Conservation (phyloP, 53 echinoderm and acorn worm species). For the Luidia sarsii region DNA sequence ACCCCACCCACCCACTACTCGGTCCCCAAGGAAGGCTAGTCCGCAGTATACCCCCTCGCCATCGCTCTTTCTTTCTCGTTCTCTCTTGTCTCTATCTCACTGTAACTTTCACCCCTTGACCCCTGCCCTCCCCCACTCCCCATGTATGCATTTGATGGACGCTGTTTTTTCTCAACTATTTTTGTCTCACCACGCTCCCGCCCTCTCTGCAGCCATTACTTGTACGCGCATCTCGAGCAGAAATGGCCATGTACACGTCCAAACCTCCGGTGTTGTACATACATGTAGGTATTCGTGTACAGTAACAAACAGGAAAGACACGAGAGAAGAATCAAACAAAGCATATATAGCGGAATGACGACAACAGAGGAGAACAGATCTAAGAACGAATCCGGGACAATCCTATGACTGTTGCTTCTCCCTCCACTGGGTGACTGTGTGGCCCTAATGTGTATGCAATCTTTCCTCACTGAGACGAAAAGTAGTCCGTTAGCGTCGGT, state of each 20-base stretch:
- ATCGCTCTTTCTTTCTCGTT: constrained; percentile 8
- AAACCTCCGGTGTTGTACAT: constrained; percentile 95
- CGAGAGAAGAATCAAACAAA: no score
- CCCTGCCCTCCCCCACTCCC: no score
- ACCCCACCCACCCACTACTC: neutral
- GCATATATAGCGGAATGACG: no score
- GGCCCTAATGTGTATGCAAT: constrained; percentile 56
- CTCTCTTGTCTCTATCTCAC: constrained; percentile 11
- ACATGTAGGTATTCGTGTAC: constrained; percentile 96
- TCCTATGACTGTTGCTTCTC: neutral
- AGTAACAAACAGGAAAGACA: no score
- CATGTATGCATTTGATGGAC: constrained; percentile 56
- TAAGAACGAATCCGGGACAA: no score
- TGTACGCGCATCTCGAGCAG: constrained; percentile 97
- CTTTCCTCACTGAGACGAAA: constrained; percentile 4
- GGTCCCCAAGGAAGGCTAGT: constrained; percentile 5
- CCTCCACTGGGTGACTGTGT: constrained; percentile 14
- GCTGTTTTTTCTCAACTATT: constrained; percentile 28
- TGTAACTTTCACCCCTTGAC: no score
- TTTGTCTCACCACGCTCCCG: constrained; percentile 49
- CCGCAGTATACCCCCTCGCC: constrained; percentile 31
- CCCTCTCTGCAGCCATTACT: constrained; percentile 92
- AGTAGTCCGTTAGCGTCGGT: no score
- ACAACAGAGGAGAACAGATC: no score
- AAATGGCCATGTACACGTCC: constrained; percentile 99